Percentiles rank a stretch among this genome's conserved stretches.
Evolutionary conservation across 1,140 invertebrate species (phyloP).

Genomic region (Heliothis subflexa): DNA sequence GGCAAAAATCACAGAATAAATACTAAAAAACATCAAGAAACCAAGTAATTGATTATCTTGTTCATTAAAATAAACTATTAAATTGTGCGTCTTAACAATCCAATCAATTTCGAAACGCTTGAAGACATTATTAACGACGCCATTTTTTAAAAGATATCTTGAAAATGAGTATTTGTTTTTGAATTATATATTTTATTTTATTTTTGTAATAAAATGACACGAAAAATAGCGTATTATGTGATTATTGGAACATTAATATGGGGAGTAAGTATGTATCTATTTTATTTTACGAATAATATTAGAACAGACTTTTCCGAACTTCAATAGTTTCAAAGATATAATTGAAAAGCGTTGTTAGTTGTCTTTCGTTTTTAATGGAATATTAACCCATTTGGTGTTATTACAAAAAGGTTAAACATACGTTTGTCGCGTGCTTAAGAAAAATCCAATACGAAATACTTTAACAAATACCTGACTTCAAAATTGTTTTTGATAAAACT

Average conservation of each 20-base stretch:
- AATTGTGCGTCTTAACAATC: conserved; percentile 7
- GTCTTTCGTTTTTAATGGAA: too few relatives aligned
- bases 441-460: too few relatives aligned
- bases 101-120: conserved; percentile 3
- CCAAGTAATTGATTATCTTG: conserved; percentile 12
- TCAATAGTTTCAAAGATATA: too few relatives aligned
- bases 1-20: neutral
- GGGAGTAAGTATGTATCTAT: conserved; percentile 37
- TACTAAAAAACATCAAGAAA: neutral
- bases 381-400: too few relatives aligned
- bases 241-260: neutral
- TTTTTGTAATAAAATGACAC: conserved; percentile 1
- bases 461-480: too few relatives aligned
- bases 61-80: conserved; percentile 16
- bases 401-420: too few relatives aligned
- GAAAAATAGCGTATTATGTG: neutral
- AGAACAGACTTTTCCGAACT: neutral
- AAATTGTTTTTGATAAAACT: too few relatives aligned
- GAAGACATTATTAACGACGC: neutral
- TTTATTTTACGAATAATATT: neutral
- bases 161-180: neutral
- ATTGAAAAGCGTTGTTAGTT: too few relatives aligned
- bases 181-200: neutral
- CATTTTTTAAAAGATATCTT: neutral
- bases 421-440: too few relatives aligned